phyloP scores from a whole-genome alignment of 2,113 vertebrate species.

The Tachuris rubrigastra region DNA sequence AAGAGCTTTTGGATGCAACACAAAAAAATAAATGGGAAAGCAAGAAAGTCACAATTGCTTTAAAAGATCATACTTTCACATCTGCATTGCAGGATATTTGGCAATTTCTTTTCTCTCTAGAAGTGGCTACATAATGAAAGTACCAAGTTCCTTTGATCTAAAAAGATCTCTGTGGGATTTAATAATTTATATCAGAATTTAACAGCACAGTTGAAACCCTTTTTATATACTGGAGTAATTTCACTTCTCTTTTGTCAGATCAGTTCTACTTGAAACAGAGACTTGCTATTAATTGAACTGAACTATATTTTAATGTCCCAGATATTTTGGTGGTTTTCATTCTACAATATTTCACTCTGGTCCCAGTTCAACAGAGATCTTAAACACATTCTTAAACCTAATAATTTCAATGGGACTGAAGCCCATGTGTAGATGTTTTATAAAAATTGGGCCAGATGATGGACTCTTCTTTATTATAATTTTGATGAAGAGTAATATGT shows the following conservation, averaged over 20 bases:
- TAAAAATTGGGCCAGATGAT: neutral
- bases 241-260: constrained; percentile 13
- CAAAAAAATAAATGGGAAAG: neutral
- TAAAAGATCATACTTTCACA: constrained; percentile 26
- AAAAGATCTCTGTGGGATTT: constrained; percentile 25
- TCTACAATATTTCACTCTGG: neutral
- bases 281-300: constrained; percentile 13
- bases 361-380: neutral
- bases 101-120: constrained; percentile 13
- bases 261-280: constrained; percentile 9
- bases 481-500: neutral
- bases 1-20: neutral
- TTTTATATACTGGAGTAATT: constrained; percentile 38
- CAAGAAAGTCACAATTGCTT: neutral
- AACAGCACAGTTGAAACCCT: constrained; percentile 26
- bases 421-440: neutral
- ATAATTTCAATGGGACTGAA: neutral
- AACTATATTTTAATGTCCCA: constrained; percentile 13
- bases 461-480: neutral
- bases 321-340: constrained; percentile 14
- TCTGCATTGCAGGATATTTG: constrained; percentile 37
- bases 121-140: constrained; percentile 39
- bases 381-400: neutral
- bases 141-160: constrained; percentile 49
- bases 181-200: constrained; percentile 60